These are phyloP conservation scores for Drosophila carrolli DNA, from an alignment of 1,140 invertebrate genomes.

Conservation along the genomic window DNA sequence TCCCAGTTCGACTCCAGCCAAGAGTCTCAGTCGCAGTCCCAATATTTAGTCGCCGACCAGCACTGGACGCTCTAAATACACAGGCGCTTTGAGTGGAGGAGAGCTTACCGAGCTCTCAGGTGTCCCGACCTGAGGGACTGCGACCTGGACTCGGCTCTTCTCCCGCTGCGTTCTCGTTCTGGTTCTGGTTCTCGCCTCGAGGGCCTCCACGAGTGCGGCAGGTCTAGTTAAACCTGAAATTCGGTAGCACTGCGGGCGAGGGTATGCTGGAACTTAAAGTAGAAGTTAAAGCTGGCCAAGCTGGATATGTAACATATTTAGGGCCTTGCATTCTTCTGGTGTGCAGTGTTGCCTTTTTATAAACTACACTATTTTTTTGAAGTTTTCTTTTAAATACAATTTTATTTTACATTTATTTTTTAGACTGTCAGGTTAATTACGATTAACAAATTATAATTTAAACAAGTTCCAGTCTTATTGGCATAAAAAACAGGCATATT, in stretches of 20 bases:
- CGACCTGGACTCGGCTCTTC: slow-evolving; percentile 3
- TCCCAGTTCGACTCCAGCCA: not conserved
- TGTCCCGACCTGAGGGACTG: slow-evolving; percentile 45
- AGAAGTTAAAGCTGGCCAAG: too few species aligned
- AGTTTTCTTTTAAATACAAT: too few species aligned
- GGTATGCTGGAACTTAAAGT: not conserved
- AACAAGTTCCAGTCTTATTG: too few species aligned
- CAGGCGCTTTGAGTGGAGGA: slow-evolving; percentile 6
- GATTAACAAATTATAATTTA: too few species aligned
- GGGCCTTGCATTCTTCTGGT: too few species aligned
- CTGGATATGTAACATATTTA: too few species aligned
- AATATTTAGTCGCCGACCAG: slow-evolving; percentile 30
- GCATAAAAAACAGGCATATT: too few species aligned
- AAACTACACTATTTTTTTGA: too few species aligned
- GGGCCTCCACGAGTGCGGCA: slow-evolving; percentile 12
- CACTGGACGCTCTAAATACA: slow-evolving; percentile 63
- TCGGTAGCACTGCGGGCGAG: slow-evolving; percentile 32
- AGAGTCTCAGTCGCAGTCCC: not conserved
- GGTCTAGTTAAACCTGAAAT: slow-evolving; percentile 73
- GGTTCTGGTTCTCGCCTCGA: slow-evolving; percentile 1
- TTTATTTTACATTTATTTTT: too few species aligned
- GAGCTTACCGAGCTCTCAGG: slow-evolving; percentile 42
- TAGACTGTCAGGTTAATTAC: too few species aligned
- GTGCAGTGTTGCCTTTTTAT: too few species aligned
- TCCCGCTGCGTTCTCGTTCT: slow-evolving; percentile 17